Evolutionary conservation across 1,140 invertebrate species (phyloP), one percentile per base, ranked within the genome.

Genomic region (Halesus radiatus): DNA sequence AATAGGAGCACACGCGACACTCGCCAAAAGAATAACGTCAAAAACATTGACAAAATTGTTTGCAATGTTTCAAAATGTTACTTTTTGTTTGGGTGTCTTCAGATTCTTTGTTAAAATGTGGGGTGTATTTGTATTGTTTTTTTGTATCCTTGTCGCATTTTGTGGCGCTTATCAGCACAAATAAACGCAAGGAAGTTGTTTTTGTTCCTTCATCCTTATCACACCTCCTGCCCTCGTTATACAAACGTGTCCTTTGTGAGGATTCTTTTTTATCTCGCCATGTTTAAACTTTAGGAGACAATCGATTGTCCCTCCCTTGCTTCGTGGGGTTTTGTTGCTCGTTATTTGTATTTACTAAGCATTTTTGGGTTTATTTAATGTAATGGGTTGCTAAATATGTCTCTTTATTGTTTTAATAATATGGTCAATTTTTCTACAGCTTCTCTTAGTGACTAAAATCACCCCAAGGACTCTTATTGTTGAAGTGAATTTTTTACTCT

Each of bases 161-260:
- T 78, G 22, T 68, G 76, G 23, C 64, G 60, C 76, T 78, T 78
- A 78, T 78, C 76, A 78, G 76, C 75, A 53, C 76, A 78, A 78
- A 78, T 78, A 78, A 78, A 78, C 50, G 76, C 76, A 53, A 68
- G 76, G 76, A 78, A 78, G 76, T 78, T 66, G 76, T 66, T 78
- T 78, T 78, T 78, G 76, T 78, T 78, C 76, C 76, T 78, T 68
- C 50, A 53, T 45, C 76, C 76, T 78, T 78, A 78, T 78, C 76
- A 78, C 76, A 78, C 76, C 76, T 78, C 52, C 62, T 54, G 62
- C 76, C 76, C 62, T 54, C 32, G 62, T 78, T 78, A 53, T 68
- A 78, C 62, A 78, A 78, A 78, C 60, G 76, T 66, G 60, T 68
- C 62, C 76, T 66, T 78, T 78, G 76, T 78, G 45, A 66, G 60